These are phyloP conservation scores for Nematopogon swammerdamellus DNA, from an alignment of 2,888 invertebrate species.

Conservation along the genomic window DNA sequence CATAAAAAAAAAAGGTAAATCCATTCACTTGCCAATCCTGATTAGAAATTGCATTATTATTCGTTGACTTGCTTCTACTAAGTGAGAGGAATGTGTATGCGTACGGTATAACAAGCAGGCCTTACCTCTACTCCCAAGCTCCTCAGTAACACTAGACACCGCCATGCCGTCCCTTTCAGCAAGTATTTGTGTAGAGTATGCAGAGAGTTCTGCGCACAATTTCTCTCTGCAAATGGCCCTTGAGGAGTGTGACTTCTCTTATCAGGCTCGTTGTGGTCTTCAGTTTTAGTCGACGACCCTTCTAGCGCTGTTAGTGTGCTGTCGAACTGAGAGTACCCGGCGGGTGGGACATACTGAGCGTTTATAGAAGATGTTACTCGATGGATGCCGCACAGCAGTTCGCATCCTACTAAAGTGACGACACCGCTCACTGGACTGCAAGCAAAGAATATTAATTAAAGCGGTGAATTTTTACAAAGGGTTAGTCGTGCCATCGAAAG, in stretches of 20 bases:
- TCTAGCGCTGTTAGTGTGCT: conserved; percentile 23
- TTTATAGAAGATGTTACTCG: conserved; percentile 45
- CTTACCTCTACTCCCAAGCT: conserved; percentile 55
- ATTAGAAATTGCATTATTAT: too few species aligned
- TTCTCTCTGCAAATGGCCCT: conserved; percentile 32
- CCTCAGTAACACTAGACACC: conserved; percentile 54
- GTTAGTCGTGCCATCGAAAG: too few species aligned
- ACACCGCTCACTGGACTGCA: conserved; percentile 56
- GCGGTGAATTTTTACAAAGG: too few species aligned
- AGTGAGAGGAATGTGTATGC: too few species aligned
- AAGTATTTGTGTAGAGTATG: conserved; percentile 52
- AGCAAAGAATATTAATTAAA: too few species aligned
- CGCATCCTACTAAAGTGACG: conserved; percentile 60
- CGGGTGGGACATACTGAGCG: conserved; percentile 21
- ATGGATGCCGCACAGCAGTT: conserved; percentile 62
- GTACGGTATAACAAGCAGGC: too few species aligned
- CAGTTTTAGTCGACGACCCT: conserved; percentile 19
- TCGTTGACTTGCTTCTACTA: too few species aligned
- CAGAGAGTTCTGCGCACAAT: conserved; percentile 25
- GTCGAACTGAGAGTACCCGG: neutral
- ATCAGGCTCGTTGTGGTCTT: conserved; percentile 13
- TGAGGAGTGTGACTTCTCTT: neutral
- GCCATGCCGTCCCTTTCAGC: conserved; percentile 60
- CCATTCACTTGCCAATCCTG: too few species aligned
- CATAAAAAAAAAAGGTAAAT: too few species aligned